These are phyloP conservation scores for Bambusicola thoracicus DNA, from an alignment of 2,113 vertebrate species.

Conservation along the genomic window DNA sequence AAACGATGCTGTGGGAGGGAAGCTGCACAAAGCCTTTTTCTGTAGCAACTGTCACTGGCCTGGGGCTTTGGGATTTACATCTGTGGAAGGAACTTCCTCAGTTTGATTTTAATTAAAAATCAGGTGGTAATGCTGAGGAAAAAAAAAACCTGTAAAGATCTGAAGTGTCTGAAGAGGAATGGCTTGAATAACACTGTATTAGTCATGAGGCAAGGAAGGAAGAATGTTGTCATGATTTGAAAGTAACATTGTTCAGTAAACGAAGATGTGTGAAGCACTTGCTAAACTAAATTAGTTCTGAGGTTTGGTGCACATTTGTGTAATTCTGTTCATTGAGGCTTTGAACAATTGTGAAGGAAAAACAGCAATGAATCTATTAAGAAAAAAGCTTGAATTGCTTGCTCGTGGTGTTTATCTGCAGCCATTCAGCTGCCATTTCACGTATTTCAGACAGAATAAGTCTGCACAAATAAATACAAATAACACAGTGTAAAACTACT, in stretches of 20 bases:
- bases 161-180: constrained; percentile 65
- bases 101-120: constrained; percentile 71
- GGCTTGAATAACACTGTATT: constrained; percentile 79
- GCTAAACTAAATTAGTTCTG: constrained; percentile 75
- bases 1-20: background rate
- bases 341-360: constrained; percentile 72
- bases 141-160: constrained; percentile 55
- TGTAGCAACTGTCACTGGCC: background rate
- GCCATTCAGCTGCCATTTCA: constrained; percentile 72
- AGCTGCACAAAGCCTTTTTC: background rate
- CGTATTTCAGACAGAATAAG: constrained; percentile 35
- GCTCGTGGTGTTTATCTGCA: constrained; percentile 72
- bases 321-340: constrained; percentile 77
- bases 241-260: constrained; percentile 79
- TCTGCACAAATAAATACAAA: background rate
- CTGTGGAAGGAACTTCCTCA: constrained; percentile 25
- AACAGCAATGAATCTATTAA: constrained; percentile 74
- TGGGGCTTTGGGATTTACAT: background rate
- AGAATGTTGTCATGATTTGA: constrained; percentile 76
- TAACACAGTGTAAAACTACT: background rate
- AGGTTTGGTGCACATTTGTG: constrained; percentile 72
- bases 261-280: constrained; percentile 77
- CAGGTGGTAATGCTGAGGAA: constrained; percentile 59
- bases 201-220: constrained; percentile 77
- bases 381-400: constrained; percentile 67